These are phyloP conservation scores for Lamellibrachia satsuma DNA, from an alignment of 2,888 invertebrate genomes.

Conservation along the genomic window DNA sequence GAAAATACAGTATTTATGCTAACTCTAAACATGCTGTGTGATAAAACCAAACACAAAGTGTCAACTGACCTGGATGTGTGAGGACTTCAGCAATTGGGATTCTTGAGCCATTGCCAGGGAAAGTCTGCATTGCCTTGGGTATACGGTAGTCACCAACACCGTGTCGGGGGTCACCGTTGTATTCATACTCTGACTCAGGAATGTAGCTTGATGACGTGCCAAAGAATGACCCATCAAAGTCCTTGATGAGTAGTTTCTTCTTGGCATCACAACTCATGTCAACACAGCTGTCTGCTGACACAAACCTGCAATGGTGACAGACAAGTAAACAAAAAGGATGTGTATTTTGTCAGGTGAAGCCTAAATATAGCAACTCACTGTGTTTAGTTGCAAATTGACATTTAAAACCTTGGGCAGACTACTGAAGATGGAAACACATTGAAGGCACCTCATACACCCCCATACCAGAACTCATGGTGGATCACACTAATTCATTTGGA, in stretches of 20 bases:
- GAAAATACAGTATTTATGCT: neutral
- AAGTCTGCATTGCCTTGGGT: constrained; percentile 54
- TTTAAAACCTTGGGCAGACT: too few species aligned
- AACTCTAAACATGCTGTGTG: neutral
- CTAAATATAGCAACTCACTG: too few species aligned
- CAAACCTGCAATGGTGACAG: neutral
- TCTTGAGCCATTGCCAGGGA: neutral
- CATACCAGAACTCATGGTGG: too few species aligned
- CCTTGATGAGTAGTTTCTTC: constrained; percentile 57
- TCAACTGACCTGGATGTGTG: neutral
- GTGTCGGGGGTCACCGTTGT: constrained; percentile 50
- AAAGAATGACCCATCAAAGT: constrained; percentile 57
- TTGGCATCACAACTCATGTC: constrained; percentile 64
- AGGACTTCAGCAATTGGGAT: neutral
- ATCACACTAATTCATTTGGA: too few species aligned
- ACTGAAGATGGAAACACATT: too few species aligned
- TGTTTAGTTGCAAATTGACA: neutral
- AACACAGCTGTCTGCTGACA: constrained; percentile 46
- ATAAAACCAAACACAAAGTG: neutral
- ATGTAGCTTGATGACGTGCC: constrained; percentile 31
- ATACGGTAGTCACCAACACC: constrained; percentile 63
- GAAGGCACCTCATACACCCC: too few species aligned
- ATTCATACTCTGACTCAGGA: constrained; percentile 35
- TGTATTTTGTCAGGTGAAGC: neutral
- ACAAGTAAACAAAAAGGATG: neutral